Percentiles rank a stretch among this genome's conserved stretches.
These are phyloP conservation scores for Lepidurus apus DNA, from an alignment of 1,140 invertebrate genomes.

Conservation along the genomic window DNA sequence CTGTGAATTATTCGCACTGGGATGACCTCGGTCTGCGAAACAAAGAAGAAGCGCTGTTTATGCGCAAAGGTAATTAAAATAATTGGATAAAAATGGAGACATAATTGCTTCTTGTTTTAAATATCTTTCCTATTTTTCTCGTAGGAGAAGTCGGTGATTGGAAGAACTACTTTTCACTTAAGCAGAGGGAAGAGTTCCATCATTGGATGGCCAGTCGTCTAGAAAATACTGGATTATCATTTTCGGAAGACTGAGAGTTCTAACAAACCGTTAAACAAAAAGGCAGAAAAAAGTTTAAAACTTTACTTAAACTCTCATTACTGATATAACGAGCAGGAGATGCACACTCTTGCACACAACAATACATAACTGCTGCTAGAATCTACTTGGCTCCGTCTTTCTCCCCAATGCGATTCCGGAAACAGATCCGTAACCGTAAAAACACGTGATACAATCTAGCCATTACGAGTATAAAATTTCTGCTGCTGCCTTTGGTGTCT, in stretches of 20 bases:
- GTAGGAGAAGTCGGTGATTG: slow-evolving; percentile 45
- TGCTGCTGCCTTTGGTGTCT: slow-evolving; percentile 17
- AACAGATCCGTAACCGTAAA: slow-evolving; percentile 9
- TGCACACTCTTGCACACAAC: slow-evolving; percentile 17
- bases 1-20: slow-evolving; percentile 49
- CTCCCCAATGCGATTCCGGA: neutral
- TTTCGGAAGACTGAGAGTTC: neutral
- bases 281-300: slow-evolving; percentile 14
- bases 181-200: slow-evolving; percentile 41
- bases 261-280: neutral
- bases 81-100: neutral
- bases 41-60: slow-evolving; percentile 44
- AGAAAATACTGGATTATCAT: slow-evolving; percentile 22
- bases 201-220: slow-evolving; percentile 38
- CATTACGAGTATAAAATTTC: neutral
- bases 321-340: slow-evolving; percentile 4
- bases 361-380: slow-evolving; percentile 15
- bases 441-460: slow-evolving; percentile 2
- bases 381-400: neutral
- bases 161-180: slow-evolving; percentile 43
- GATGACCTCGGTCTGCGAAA: slow-evolving; percentile 47
- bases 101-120: neutral
- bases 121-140: slow-evolving; percentile 21
- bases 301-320: slow-evolving; percentile 23
- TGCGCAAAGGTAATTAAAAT: slow-evolving; percentile 46